Evolutionary conservation across 2,888 invertebrate species (phyloP).

Genomic region (Caenorhabditis afra): DNA sequence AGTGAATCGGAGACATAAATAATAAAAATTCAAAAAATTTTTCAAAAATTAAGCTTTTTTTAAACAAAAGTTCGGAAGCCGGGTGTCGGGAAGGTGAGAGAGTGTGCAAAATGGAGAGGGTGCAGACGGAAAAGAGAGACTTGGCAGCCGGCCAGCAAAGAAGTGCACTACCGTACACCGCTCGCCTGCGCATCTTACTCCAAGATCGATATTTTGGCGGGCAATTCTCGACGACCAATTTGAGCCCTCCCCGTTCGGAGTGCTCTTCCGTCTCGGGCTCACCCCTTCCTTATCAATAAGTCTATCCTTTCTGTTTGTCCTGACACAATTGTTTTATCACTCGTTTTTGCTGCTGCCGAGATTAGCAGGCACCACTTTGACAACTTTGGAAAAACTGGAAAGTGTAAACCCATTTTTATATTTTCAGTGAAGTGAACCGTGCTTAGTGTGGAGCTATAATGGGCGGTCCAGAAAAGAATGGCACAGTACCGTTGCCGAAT

Average conservation of each 20-base stretch:
- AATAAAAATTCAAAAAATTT: too few relatives aligned
- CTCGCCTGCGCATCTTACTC: slow-evolving; percentile 49
- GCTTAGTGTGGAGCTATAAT: slow-evolving; percentile 38
- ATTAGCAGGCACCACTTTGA: background rate
- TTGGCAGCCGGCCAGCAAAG: slow-evolving; percentile 44
- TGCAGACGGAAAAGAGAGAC: slow-evolving; percentile 13
- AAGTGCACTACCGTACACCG: slow-evolving; percentile 49
- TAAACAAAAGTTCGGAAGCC: slow-evolving; percentile 21
- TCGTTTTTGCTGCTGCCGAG: background rate
- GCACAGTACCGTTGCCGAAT: slow-evolving; percentile 65
- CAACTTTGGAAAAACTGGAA: background rate
- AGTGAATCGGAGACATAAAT: too few relatives aligned
- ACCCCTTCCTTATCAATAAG: slow-evolving; percentile 26
- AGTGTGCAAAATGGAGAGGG: slow-evolving; percentile 34
- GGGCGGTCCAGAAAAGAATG: slow-evolving; percentile 66
- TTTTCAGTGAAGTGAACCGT: slow-evolving; percentile 50
- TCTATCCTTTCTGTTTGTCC: slow-evolving; percentile 11
- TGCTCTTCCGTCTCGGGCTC: slow-evolving; percentile 4
- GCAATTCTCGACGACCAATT: slow-evolving; percentile 40
- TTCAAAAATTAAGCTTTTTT: background rate
- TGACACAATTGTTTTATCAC: slow-evolving; percentile 19
- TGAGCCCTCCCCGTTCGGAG: slow-evolving; percentile 34
- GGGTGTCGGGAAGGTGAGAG: slow-evolving; percentile 37
- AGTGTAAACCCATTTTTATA: background rate
- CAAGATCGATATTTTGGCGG: slow-evolving; percentile 56